Evolutionary conservation across 2,888 invertebrate species (phyloP).

Genomic region (Chaitophorus viminalis): DNA sequence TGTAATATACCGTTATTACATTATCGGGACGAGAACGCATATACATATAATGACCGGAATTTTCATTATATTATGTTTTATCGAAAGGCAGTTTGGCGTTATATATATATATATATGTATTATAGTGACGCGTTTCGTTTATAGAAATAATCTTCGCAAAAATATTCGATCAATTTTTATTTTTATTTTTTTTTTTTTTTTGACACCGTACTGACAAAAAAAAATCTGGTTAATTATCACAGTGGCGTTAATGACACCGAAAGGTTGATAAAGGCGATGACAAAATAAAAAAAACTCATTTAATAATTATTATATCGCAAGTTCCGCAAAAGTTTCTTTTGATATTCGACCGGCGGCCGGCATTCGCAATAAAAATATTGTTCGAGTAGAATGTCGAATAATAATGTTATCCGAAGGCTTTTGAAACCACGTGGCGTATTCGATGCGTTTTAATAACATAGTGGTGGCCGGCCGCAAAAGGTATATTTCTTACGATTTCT

Average conservation of each 20-base stretch:
- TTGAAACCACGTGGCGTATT: no score
- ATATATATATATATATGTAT: no score
- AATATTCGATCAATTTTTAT: neutral
- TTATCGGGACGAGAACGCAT: neutral
- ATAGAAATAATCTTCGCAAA: neutral
- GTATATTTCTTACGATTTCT: no score
- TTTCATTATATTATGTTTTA: neutral
- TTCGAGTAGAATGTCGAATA: no score
- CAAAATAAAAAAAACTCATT: neutral
- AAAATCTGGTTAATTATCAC: slow-evolving; percentile 24
- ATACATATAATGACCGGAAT: neutral
- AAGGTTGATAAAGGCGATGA: neutral
- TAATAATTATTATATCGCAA: no score
- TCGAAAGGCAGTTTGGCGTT: slow-evolving; percentile 13
- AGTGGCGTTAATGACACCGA: neutral
- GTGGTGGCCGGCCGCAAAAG: no score
- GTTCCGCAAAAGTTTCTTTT: neutral
- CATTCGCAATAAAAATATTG: neutral
- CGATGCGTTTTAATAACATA: no score
- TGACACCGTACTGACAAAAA: neutral
- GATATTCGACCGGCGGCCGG: no score
- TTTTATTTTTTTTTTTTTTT: neutral
- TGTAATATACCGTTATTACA: neutral
- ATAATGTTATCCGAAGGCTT: no score
- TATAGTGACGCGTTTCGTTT: neutral